Percentiles rank a stretch among this genome's conserved stretches.
Evolutionary conservation across 2,797 vertebrate species (phyloP).

Genomic region (Manis javanica): DNA sequence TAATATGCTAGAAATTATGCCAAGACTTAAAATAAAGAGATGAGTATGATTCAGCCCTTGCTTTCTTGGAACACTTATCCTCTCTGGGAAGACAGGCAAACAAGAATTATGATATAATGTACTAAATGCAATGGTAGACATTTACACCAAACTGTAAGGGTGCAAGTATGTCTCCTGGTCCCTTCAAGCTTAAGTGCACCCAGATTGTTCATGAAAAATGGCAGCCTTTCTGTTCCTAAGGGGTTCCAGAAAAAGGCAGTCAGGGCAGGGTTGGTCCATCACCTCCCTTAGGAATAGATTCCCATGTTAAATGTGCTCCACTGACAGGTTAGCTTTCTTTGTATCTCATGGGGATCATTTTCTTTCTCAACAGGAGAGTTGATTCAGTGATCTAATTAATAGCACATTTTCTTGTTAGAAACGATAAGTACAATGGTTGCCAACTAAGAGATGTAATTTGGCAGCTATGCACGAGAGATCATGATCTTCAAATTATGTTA

Average conservation of each 20-base stretch:
- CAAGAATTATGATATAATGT: neutral
- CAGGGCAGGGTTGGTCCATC: neutral
- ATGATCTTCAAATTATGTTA: constrained; percentile 65
- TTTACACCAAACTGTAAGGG: neutral
- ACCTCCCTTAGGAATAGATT: constrained; percentile 5
- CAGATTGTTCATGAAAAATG: neutral
- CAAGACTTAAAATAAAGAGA: neutral
- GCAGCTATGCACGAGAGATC: constrained; percentile 72
- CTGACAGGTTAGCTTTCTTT: constrained; percentile 54
- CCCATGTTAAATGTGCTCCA: neutral
- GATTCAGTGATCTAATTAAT: constrained; percentile 80
- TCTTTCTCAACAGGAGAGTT: constrained; percentile 62
- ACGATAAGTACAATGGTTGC: constrained; percentile 74
- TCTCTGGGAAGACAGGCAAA: neutral
- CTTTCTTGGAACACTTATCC: neutral
- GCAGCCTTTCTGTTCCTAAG: neutral
- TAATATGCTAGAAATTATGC: neutral
- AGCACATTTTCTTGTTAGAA: constrained; percentile 74
- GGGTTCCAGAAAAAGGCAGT: neutral
- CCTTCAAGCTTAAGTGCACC: neutral
- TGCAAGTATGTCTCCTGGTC: neutral
- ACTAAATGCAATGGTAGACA: neutral
- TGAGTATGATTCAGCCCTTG: neutral
- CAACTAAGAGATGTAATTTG: constrained; percentile 80
- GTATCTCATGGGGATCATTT: constrained; percentile 63